Evolutionary conservation across 1,140 invertebrate genomes (phyloP).

Genomic region (Papilio glaucus): DNA sequence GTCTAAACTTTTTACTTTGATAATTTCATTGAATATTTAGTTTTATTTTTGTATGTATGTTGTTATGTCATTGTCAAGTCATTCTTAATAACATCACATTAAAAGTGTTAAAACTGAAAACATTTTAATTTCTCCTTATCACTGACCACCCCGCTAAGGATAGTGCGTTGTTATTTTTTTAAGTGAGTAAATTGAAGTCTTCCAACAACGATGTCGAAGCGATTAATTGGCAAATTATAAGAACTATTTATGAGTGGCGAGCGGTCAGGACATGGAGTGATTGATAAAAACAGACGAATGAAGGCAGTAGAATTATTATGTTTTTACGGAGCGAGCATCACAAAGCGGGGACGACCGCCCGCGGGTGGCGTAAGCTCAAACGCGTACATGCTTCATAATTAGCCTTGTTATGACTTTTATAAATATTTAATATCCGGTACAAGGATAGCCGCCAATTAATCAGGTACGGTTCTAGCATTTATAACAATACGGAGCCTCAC

Average conservation of each 20-base stretch:
- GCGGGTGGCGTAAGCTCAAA: slow-evolving; percentile 71
- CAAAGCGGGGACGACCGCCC: slow-evolving; percentile 50
- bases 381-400: slow-evolving; percentile 74
- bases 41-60: too few species aligned
- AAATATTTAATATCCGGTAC: slow-evolving; percentile 77
- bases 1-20: too few species aligned
- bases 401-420: slow-evolving; percentile 80
- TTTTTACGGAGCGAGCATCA: slow-evolving; percentile 59
- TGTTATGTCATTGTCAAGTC: background rate
- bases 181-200: slow-evolving; percentile 12
- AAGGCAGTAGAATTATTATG: slow-evolving; percentile 58
- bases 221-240: slow-evolving; percentile 52
- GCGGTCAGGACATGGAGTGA: slow-evolving; percentile 51
- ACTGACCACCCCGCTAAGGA: background rate
- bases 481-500: slow-evolving; percentile 55
- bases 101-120: background rate
- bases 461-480: slow-evolving; percentile 76
- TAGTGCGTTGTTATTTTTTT: background rate
- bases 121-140: background rate
- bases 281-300: slow-evolving; percentile 58
- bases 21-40: too few species aligned
- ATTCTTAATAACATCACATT: background rate
- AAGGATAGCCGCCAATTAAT: slow-evolving; percentile 78
- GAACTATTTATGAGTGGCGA: slow-evolving; percentile 62
- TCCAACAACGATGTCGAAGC: slow-evolving; percentile 11